These are phyloP conservation scores for Lydus trimaculatus DNA, from an alignment of 2,888 invertebrate genomes.

Conservation along the genomic window DNA sequence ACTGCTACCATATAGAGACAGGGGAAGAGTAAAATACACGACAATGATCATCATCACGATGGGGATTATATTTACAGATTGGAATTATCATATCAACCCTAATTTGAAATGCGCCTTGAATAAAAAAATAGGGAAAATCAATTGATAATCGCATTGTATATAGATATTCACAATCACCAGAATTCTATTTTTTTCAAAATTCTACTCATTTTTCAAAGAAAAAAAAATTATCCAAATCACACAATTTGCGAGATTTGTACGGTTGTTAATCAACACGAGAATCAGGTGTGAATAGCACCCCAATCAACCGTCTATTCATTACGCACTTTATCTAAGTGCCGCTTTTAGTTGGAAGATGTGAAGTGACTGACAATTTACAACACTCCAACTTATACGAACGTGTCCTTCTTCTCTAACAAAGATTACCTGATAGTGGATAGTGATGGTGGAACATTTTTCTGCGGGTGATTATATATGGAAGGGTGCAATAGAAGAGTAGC, in stretches of 20 bases:
- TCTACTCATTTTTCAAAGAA: neutral
- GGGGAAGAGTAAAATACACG: neutral
- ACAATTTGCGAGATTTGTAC: neutral
- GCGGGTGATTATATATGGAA: conserved; percentile 19
- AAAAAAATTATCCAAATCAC: too few relatives aligned
- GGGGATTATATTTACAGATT: conserved; percentile 2
- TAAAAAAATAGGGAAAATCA: neutral
- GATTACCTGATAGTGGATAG: neutral
- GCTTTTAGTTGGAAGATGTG: conserved; percentile 49
- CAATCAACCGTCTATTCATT: conserved; percentile 54
- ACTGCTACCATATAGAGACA: neutral
- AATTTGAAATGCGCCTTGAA: neutral
- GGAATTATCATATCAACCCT: conserved; percentile 7
- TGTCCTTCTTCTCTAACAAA: neutral
- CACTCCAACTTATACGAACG: neutral
- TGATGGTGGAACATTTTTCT: neutral
- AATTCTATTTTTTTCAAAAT: neutral
- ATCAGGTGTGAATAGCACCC: conserved; percentile 44
- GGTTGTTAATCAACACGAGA: conserved; percentile 26
- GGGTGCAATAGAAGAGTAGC: conserved; percentile 28
- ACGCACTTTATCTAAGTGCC: conserved; percentile 53
- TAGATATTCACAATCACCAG: neutral
- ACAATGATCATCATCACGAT: conserved; percentile 9
- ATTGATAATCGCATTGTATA: neutral
- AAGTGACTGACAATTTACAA: conserved; percentile 49